These are phyloP conservation scores for Triplophysa yarkandensis DNA, from an alignment of 2,797 vertebrate genomes.

Conservation along the genomic window DNA sequence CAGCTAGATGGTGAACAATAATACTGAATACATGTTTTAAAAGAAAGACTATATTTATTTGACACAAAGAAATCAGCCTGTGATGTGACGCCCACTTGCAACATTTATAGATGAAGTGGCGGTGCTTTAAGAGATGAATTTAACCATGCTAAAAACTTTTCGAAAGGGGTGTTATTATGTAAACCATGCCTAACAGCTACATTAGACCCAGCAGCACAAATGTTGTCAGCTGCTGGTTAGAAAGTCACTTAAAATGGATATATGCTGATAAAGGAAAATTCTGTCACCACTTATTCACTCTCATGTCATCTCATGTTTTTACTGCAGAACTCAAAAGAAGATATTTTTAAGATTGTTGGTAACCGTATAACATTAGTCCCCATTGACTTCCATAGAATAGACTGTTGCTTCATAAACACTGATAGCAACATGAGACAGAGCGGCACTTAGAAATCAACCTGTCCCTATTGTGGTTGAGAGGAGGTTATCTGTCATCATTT, in stretches of 20 bases:
- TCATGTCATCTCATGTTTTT: too few species aligned
- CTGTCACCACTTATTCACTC: too few species aligned
- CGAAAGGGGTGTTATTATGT: neutral
- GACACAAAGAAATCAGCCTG: neutral
- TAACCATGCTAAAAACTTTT: neutral
- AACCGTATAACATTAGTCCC: too few species aligned
- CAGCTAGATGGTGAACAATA: neutral
- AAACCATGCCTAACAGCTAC: neutral
- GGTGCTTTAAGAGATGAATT: neutral
- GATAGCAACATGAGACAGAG: too few species aligned
- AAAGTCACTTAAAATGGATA: too few species aligned
- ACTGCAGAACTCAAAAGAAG: slow-evolving; percentile 1
- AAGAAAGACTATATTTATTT: neutral
- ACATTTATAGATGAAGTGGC: neutral
- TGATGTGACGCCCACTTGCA: neutral
- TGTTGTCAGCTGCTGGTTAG: neutral
- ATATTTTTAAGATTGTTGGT: neutral
- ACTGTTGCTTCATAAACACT: too few species aligned
- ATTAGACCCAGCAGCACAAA: too few species aligned
- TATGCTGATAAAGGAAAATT: too few species aligned
- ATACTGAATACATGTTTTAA: neutral
- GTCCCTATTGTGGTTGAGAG: too few species aligned
- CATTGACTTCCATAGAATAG: too few species aligned
- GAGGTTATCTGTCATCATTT: too few species aligned
- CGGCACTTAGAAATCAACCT: too few species aligned